phyloP scores from a whole-genome alignment of 2,113 vertebrate genomes.

The Prochilodus magdalenae region DNA sequence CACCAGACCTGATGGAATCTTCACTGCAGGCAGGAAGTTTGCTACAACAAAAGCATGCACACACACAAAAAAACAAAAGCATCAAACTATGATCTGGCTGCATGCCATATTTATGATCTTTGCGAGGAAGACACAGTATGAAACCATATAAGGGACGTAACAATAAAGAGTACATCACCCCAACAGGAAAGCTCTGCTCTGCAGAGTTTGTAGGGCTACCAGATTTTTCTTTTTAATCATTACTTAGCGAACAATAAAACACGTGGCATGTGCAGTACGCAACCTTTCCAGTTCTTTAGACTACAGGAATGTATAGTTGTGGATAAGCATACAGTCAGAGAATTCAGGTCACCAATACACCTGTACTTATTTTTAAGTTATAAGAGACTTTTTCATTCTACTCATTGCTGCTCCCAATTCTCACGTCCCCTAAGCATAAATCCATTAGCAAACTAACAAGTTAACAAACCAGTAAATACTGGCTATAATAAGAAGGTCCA shows the following conservation, averaged over 20 bases:
- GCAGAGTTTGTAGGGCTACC: no score
- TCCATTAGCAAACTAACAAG: no score
- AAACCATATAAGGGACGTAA: neutral
- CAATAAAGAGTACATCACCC: neutral
- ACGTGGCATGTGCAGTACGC: neutral
- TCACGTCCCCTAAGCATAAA: no score
- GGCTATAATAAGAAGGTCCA: no score
- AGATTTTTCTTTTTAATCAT: neutral
- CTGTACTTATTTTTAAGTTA: no score
- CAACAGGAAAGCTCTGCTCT: neutral
- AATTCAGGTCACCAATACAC: no score
- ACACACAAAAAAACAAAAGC: neutral
- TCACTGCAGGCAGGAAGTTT: conserved; percentile 83
- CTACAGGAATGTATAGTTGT: neutral
- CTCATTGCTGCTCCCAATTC: no score
- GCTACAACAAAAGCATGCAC: conserved; percentile 64
- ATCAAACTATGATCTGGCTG: neutral
- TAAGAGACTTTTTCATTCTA: no score
- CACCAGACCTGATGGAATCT: conserved; percentile 85
- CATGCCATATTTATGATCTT: neutral
- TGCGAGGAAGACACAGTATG: neutral
- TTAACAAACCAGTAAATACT: no score
- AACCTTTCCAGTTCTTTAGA: neutral
- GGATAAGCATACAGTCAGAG: neutral
- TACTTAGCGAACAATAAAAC: neutral